Percentiles rank a stretch among this genome's conserved stretches.
These are phyloP conservation scores for Tenthredo distinguenda DNA, from an alignment of 2,888 invertebrate genomes.

Conservation along the genomic window DNA sequence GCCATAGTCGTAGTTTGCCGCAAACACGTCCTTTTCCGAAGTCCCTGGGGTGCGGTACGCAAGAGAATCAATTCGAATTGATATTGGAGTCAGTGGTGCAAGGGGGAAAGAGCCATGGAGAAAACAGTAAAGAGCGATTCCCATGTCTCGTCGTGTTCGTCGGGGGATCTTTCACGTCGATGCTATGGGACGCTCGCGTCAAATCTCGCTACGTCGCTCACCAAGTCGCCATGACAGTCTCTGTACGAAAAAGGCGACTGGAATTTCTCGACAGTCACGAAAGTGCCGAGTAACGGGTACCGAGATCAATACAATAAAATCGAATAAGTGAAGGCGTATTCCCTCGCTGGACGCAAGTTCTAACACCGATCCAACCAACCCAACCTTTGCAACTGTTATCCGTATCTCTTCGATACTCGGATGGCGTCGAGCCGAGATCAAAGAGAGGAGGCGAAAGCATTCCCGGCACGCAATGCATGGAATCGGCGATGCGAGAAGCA, in stretches of 20 bases:
- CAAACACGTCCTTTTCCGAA: background rate
- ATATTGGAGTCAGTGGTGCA: conserved; percentile 32
- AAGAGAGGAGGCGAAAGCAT: conserved; percentile 48
- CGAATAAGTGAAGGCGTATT: conserved; percentile 35
- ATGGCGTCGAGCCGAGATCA: conserved; percentile 48
- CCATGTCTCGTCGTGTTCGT: conserved; percentile 9
- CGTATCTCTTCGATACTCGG: conserved; percentile 37
- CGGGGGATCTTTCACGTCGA: conserved; percentile 19
- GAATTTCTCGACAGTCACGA: conserved; percentile 5
- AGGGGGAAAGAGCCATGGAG: background rate
- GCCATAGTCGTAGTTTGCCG: conserved; percentile 28
- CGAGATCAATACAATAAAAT: conserved; percentile 29
- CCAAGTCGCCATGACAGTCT: background rate
- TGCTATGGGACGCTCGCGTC: conserved; percentile 18
- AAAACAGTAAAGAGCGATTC: conserved; percentile 16
- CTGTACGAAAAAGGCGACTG: background rate
- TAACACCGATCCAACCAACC: background rate
- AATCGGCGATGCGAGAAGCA: conserved; percentile 46
- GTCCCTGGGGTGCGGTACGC: conserved; percentile 16
- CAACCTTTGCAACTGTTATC: conserved; percentile 5
- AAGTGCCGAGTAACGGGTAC: conserved; percentile 9
- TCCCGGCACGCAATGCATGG: conserved; percentile 49
- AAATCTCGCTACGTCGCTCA: conserved; percentile 3
- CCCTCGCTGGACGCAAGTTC: background rate
- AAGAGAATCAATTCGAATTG: conserved; percentile 36